These are phyloP conservation scores for Ischnus inquisitorius DNA, from an alignment of 2,888 invertebrate species.

Conservation along the genomic window DNA sequence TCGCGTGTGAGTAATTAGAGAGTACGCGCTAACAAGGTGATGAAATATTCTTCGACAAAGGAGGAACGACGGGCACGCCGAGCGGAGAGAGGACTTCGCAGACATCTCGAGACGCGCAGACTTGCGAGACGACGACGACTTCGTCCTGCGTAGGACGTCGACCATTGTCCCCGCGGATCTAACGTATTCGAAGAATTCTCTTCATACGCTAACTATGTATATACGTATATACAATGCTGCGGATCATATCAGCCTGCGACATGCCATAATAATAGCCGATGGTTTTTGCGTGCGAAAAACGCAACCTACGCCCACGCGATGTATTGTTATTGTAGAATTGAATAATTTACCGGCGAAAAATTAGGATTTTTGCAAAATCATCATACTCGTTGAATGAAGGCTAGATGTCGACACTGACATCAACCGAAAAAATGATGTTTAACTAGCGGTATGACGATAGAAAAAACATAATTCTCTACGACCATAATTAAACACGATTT, in stretches of 20 bases:
- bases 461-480: no score
- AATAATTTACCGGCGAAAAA: constrained; percentile 47
- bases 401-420: no score
- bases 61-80: constrained; percentile 21
- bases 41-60: constrained; percentile 77
- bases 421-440: no score
- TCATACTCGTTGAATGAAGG: background rate
- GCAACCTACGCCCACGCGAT: constrained; percentile 54
- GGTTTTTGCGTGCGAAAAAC: constrained; percentile 47
- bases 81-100: constrained; percentile 1
- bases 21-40: constrained; percentile 80
- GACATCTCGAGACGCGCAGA: constrained; percentile 4
- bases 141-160: constrained; percentile 61
- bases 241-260: constrained; percentile 17
- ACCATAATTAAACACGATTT: no score
- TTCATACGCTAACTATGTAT: constrained; percentile 9
- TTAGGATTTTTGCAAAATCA: background rate
- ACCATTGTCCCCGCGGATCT: constrained; percentile 56
- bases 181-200: constrained; percentile 66
- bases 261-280: constrained; percentile 43
- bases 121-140: constrained; percentile 43
- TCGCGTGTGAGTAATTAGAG: constrained; percentile 80
- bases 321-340: constrained; percentile 59
- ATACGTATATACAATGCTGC: constrained; percentile 8
- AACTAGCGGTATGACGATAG: no score